Base-by-base conservation (phyloP, 2,797 vertebrate species). In the Leptodactylus fallax region DNA sequence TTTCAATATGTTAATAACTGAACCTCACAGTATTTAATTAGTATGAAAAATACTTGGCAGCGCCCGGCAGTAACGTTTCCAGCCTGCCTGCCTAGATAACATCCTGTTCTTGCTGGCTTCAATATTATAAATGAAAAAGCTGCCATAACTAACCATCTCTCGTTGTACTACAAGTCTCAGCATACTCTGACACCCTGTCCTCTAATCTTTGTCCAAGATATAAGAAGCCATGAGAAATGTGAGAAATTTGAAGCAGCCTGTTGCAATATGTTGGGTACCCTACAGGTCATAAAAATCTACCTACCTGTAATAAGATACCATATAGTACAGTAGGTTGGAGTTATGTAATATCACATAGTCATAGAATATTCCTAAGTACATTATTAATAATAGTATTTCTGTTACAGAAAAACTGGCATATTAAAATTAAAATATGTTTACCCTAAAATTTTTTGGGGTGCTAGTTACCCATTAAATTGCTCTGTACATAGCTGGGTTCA, bases 1-100 rank as follows among this genome's bases (percentile, higher is more conserved):
- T 77, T 77, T 77, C 72, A 77, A 77, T 77, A 77, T 77, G 72
- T 77, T 77, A 23, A 76, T 77, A 77, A 53, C 72, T 11, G 49
- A 23, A 77, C 72, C 36, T 77, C 72, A 77, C 72, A 77, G 72
- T 77, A 77, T 53, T 77, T 77, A 77, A 77, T 77, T 77, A 77
- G 72, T 77, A 77, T 77, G 72, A 77, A 77, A 53, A 77, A 77
- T 77, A 53, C 49, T 77, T 77, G 72, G 72, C 72, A 77, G 78
- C 53, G 2, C 76, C 76, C n/a, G 21, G 21, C 72, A 13, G 11
- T n/a, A 77, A 51, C 49, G 12, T 53, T 53, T 77, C 72, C 72
- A 53, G 72, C 10, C 72, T 51, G 72, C 47, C n/a, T 51, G 72
- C 47, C 72, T 53, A 13, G 49, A 21, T 53, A 77, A 77, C 72